These are phyloP conservation scores for Furcifer pardalis DNA, from an alignment of 2,797 vertebrate genomes.

Conservation along the genomic window DNA sequence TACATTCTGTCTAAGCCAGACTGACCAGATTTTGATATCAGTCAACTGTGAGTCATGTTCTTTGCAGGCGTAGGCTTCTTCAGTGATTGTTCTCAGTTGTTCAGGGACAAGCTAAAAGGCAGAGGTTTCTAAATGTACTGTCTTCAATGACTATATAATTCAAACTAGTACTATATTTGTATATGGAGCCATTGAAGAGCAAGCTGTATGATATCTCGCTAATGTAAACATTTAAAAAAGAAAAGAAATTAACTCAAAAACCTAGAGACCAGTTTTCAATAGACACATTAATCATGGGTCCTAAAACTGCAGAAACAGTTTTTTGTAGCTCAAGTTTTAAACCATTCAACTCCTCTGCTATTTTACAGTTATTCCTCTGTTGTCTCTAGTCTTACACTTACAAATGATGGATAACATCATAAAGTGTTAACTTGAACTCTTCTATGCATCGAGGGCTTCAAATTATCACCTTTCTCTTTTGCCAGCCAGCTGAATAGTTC, in stretches of 20 bases:
- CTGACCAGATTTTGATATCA: neutral
- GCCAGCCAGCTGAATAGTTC: neutral
- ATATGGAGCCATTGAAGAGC: neutral
- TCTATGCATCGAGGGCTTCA: neutral
- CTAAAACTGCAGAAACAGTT: slow-evolving; percentile 22
- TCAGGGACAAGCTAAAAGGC: neutral
- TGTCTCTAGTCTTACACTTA: neutral
- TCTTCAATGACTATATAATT: neutral
- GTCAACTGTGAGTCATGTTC: neutral
- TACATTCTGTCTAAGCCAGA: neutral
- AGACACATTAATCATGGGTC: neutral
- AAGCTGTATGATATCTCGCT: neutral
- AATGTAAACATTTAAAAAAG: neutral
- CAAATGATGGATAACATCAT: slow-evolving; percentile 16
- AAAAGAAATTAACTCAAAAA: neutral
- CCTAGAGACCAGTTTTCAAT: neutral
- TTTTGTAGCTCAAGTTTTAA: slow-evolving; percentile 1
- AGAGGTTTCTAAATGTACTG: neutral
- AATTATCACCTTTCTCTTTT: neutral
- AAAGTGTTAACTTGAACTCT: slow-evolving; percentile 7
- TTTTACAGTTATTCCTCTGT: slow-evolving; percentile 19
- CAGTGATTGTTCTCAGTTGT: neutral
- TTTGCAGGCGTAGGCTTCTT: neutral
- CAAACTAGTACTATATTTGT: neutral
- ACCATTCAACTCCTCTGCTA: neutral